These are phyloP conservation scores for Clivina fossor DNA, from an alignment of 2,888 invertebrate genomes.

Conservation along the genomic window DNA sequence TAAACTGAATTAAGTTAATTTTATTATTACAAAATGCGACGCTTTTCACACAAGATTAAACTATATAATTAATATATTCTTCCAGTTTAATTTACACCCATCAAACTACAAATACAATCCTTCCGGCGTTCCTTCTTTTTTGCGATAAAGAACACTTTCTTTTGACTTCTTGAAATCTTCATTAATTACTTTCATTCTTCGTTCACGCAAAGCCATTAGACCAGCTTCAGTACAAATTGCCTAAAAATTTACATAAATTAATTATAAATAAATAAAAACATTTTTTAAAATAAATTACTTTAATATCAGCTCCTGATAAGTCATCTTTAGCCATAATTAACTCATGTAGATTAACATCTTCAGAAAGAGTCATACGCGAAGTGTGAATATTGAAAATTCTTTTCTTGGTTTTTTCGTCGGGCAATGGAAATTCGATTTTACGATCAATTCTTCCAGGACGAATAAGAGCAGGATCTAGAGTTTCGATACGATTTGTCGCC, in stretches of 20 bases:
- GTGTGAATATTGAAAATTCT: conserved; percentile 98
- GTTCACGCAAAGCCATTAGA: conserved; percentile 93
- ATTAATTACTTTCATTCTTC: conserved; percentile 99
- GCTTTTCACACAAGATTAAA: conserved; percentile 10
- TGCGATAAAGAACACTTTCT: conserved; percentile 97
- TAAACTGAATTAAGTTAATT: conserved; percentile 30
- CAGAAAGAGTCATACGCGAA: conserved; percentile 96
- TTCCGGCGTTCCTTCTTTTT: conserved; percentile 99
- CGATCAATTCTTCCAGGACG: conserved; percentile 98
- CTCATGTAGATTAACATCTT: conserved; percentile 94
- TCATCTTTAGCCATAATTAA: conserved; percentile 99
- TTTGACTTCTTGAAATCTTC: conserved; percentile 99
- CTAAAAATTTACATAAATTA: conserved; percentile 55
- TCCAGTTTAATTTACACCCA: conserved; percentile 16
- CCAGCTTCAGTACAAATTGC: conserved; percentile 99
- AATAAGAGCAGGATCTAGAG: conserved; percentile 96
- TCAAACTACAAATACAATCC: conserved; percentile 91
- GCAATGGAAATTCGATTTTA: conserved; percentile 98
- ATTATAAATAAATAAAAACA: neutral
- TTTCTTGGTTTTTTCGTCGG: conserved; percentile 97
- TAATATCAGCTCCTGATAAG: conserved; percentile 95
- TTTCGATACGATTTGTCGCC: conserved; percentile 98
- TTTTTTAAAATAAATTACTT: conserved; percentile 61
- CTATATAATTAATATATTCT: conserved; percentile 15
- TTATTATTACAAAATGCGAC: conserved; percentile 8